phyloP scores from a whole-genome alignment of 2,797 vertebrate species.

The Enteromius anoplus region DNA sequence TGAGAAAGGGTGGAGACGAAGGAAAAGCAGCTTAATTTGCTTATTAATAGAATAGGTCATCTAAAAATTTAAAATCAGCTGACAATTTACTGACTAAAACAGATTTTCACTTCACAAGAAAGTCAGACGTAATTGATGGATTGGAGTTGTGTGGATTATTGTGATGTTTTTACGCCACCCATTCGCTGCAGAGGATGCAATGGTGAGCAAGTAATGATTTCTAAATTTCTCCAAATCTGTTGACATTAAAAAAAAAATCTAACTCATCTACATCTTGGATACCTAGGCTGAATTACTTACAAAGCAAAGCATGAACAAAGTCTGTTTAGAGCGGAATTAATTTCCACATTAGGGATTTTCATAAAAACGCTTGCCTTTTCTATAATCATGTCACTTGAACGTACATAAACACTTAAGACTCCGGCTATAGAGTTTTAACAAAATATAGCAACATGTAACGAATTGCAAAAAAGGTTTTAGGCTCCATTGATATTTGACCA shows the following conservation, averaged over 20 bases:
- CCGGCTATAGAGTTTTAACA: not conserved
- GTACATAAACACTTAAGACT: not conserved
- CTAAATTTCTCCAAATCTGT: not conserved
- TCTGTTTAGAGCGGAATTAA: not conserved
- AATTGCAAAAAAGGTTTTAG: not conserved
- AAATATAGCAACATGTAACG: not conserved
- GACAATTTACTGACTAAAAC: not conserved
- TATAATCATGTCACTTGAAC: too few species aligned
- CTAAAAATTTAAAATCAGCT: not conserved
- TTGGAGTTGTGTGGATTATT: not conserved
- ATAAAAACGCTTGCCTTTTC: not conserved
- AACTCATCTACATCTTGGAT: not conserved
- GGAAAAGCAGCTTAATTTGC: not conserved
- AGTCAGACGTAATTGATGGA: not conserved
- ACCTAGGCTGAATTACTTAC: not conserved
- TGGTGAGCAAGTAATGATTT: not conserved
- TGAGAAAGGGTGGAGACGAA: not conserved
- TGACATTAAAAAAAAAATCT: not conserved
- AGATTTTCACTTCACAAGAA: not conserved
- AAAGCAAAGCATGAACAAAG: not conserved
- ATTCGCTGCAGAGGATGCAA: not conserved
- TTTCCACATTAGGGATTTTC: not conserved
- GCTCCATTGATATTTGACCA: not conserved
- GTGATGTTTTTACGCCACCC: not conserved
- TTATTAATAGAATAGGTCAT: not conserved